Base-by-base conservation (phyloP, 1,140 invertebrate genomes). In the Rhagoletis pomonella region DNA sequence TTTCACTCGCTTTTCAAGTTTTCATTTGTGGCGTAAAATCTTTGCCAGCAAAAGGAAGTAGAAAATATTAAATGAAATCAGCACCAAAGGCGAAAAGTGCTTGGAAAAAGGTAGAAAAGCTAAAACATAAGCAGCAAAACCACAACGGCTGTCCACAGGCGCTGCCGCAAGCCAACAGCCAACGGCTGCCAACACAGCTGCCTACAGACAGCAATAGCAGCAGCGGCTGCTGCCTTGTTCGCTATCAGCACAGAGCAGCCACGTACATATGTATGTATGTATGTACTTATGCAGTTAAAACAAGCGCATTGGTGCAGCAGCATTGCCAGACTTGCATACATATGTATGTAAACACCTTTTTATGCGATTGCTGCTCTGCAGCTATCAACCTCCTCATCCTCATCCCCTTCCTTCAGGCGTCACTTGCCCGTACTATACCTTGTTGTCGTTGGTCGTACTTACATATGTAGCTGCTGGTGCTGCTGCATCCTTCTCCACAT, bases 161-260 rank as follows among this genome's bases (percentile, higher is more conserved):
- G 44, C 29, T 29, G 73, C 73, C 47, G 73, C 47, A 55, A 81
- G 73, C n/a, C 47, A 29, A 0, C 73, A 81, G 19, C n/a, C 44
- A 58, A 4, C 73, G 55, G 47, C 73, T 47, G 29, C 73, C 73
- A 29, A 29, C 29, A 29, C 29, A 29, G 29, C 29, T 29, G 29
- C 29, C 29, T 29, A 29, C 29, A 29, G 17, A n/a, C 44, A 81
- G 42, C 67, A 42, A 17, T 89, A 91, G 47, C 44, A 47, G 47
- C 47, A 81, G n/a, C 60, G 17, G n/a, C 60, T 4, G 4, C 60
- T 29, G 29, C 29, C 29, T 29, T 29, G 29, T 14, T 62, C 60
- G n/a, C 12, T 62, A 62, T 62, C 12, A 62, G 60, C 60, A 4
- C 12, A 4, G 4, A 14, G 7, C 60, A 62, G 60, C 60, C 7